Evolutionary conservation across 2,888 invertebrate genomes (phyloP), one percentile per base, ranked within the genome.

Genomic region (Hyposoter didymator): DNA sequence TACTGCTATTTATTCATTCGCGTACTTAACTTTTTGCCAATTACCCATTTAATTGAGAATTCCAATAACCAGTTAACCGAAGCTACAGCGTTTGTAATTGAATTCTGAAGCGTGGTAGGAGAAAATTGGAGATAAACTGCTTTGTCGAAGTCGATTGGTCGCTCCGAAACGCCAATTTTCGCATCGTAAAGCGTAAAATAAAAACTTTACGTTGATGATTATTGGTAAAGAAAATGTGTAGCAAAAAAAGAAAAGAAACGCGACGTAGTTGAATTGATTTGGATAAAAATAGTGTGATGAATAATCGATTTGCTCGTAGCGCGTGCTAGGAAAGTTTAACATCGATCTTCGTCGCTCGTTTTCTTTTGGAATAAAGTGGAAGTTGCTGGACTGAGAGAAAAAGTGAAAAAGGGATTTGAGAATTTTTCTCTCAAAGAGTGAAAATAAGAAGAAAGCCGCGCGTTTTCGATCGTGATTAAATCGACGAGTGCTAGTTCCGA

Each of bases 401-500:
- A 67, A 82, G 82, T 85, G 87, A 28, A 52, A 3, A 19, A 59
- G 67, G 22, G 45, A 62, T 59, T 22, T 62, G 39, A 70, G 67
- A 52, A 66, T 69, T 74, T 47, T 45, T 19, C 10, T 35, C 72
- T 72, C 52, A 62, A 73, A 76, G 72, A 28, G 75, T 70, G 75
- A 76, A 76, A 72, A 39, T 35, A 35, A 70, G 64, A 69, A 47
- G 64, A 45, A 47, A 67, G 75, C 2, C 2, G 73, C 70, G 66
- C 79, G 75, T 84, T 87, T 87, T 76, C 79, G 55, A 78, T 84
- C 73, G 69, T 66, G 76, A 84, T 82, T 75, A 87, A 87, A 82
- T 84, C 82, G 85, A 76, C 76, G 85, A 83, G 80, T 82, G 75
- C 62, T 62, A 67, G 81, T 78, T 49, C 66, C 49, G 83, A 83